These are phyloP conservation scores for Helostoma temminkii DNA, from an alignment of 2,797 vertebrate genomes.

Conservation along the genomic window DNA sequence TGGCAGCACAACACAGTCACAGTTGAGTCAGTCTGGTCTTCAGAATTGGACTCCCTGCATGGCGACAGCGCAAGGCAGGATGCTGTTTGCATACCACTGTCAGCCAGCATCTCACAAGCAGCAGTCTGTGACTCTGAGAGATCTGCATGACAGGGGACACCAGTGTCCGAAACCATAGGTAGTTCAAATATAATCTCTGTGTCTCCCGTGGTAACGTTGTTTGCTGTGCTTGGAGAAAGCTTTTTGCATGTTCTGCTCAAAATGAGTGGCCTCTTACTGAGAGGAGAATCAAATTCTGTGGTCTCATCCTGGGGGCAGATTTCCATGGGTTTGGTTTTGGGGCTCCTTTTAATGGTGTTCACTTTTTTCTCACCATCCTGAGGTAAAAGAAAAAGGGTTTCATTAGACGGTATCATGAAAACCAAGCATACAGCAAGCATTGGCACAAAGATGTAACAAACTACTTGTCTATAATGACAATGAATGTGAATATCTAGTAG, in stretches of 20 bases:
- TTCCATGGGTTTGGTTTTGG: constrained; percentile 53
- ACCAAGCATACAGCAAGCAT: background rate
- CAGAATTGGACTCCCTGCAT: background rate
- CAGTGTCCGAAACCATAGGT: constrained; percentile 6
- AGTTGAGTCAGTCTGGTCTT: constrained; percentile 29
- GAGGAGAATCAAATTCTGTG: constrained; percentile 51
- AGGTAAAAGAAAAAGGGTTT: constrained; percentile 9
- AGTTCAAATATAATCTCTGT: constrained; percentile 24
- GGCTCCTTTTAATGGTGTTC: constrained; percentile 54
- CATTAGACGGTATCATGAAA: background rate
- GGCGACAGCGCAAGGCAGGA: constrained; percentile 9
- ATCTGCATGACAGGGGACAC: constrained; percentile 1
- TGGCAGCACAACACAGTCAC: constrained; percentile 57
- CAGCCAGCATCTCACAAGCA: constrained; percentile 21
- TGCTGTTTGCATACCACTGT: background rate
- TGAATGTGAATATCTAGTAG: too few relatives aligned
- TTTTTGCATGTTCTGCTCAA: constrained; percentile 56
- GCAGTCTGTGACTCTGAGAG: constrained; percentile 24
- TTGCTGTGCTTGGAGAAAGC: background rate
- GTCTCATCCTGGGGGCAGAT: constrained; percentile 43
- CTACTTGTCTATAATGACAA: background rate
- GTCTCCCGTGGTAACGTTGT: constrained; percentile 2
- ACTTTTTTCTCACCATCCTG: constrained; percentile 67
- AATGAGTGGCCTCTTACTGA: constrained; percentile 71
- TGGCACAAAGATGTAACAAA: background rate